These are phyloP conservation scores for Camponotus fellah DNA, from an alignment of 2,888 invertebrate genomes.

Conservation along the genomic window DNA sequence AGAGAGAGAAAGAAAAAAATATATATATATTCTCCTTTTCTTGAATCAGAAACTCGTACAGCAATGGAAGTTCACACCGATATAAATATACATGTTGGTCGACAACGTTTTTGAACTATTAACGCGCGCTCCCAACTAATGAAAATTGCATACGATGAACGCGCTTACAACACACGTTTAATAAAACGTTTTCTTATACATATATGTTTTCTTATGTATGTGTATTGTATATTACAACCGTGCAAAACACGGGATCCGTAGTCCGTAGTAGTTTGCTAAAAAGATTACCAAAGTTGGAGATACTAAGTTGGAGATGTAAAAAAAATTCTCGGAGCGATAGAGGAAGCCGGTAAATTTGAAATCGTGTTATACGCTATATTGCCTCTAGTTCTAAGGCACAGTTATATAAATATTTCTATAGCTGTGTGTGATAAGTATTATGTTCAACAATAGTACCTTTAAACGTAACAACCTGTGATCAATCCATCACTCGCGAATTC, in stretches of 20 bases:
- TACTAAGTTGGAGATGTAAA: not conserved
- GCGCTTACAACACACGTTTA: constrained; percentile 25
- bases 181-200: constrained; percentile 6
- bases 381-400: constrained; percentile 71
- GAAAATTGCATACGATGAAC: not conserved
- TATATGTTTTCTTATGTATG: not conserved
- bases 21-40: constrained; percentile 2
- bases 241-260: constrained; percentile 13
- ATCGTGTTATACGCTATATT: constrained; percentile 54
- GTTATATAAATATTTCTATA: constrained; percentile 62
- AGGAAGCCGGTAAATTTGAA: constrained; percentile 55
- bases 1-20: constrained; percentile 6
- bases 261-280: constrained; percentile 13
- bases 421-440: constrained; percentile 55
- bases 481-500: constrained; percentile 1
- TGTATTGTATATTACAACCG: constrained; percentile 31
- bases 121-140: not conserved
- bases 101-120: not conserved
- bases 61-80: constrained; percentile 50
- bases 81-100: constrained; percentile 45
- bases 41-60: constrained; percentile 61
- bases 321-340: constrained; percentile 41
- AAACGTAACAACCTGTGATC: constrained; percentile 15
- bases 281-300: constrained; percentile 6
- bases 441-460: constrained; percentile 53